Conservation (phyloP, 2,113 vertebrate species). For the Marmota flaviventris region DNA sequence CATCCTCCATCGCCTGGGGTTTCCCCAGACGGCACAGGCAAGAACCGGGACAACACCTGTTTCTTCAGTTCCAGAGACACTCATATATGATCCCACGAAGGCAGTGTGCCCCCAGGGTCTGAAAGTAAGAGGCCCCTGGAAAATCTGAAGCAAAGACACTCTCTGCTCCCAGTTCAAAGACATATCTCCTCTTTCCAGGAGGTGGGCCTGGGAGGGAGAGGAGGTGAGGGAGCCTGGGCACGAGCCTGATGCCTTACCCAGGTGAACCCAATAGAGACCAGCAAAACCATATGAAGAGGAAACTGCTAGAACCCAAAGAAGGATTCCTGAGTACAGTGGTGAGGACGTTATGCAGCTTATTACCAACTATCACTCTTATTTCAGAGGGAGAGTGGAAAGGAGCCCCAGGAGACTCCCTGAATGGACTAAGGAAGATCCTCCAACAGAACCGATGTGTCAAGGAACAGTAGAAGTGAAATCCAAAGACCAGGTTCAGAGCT, state of each 20-base stretch:
- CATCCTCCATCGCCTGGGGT: not conserved
- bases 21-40: not conserved
- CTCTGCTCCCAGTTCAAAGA: not conserved
- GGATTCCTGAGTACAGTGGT: not conserved
- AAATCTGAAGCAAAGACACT: constrained; percentile 2
- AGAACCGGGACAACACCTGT: too few species aligned
- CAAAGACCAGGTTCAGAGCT: not conserved
- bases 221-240: not conserved
- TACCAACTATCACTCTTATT: not conserved
- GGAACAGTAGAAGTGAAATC: not conserved
- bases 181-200: not conserved
- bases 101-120: not conserved
- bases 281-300: not conserved
- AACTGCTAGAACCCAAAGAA: not conserved
- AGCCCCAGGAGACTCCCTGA: not conserved
- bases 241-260: not conserved
- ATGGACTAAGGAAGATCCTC: not conserved
- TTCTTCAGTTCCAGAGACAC: not conserved
- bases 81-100: not conserved
- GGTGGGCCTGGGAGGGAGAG: too few species aligned
- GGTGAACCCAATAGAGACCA: not conserved
- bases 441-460: not conserved
- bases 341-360: not conserved
- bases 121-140: not conserved
- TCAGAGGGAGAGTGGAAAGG: not conserved